Conservation (phyloP, 2,113 vertebrate genomes). For the Setophaga coronata region DNA sequence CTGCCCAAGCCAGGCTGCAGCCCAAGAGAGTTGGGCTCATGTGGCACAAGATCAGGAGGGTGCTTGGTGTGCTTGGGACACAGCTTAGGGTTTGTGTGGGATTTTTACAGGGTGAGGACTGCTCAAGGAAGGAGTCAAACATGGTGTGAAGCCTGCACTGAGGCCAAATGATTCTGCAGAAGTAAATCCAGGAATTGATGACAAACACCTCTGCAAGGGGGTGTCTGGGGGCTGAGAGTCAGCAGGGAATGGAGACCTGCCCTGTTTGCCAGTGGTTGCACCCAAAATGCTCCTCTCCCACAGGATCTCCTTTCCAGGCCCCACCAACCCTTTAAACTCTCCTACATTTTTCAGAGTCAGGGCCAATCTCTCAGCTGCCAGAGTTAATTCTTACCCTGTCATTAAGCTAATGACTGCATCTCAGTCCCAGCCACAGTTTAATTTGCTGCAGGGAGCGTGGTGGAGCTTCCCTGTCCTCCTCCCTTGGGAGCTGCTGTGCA, state of each 20-base stretch:
- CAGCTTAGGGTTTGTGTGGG: not conserved
- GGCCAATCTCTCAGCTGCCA: not conserved
- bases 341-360: not conserved
- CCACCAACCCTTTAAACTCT: not conserved
- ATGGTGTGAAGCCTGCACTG: not conserved
- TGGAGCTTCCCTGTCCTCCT: not conserved
- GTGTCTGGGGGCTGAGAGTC: not conserved
- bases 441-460: not conserved
- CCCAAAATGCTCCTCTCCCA: not conserved
- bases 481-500: not conserved
- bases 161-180: not conserved
- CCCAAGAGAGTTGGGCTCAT: rapidly evolving
- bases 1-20: not conserved
- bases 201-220: rapidly evolving
- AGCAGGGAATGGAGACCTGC: not conserved
- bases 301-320: not conserved
- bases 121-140: not conserved
- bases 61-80: rapidly evolving
- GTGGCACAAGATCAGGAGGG: not conserved
- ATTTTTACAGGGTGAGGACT: not conserved
- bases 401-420: not conserved
- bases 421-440: not conserved
- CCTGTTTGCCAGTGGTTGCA: not conserved
- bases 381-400: not conserved
- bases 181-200: not conserved